Evolutionary conservation across 2,797 vertebrate genomes (phyloP).

Genomic region (Brachymystax lenok): DNA sequence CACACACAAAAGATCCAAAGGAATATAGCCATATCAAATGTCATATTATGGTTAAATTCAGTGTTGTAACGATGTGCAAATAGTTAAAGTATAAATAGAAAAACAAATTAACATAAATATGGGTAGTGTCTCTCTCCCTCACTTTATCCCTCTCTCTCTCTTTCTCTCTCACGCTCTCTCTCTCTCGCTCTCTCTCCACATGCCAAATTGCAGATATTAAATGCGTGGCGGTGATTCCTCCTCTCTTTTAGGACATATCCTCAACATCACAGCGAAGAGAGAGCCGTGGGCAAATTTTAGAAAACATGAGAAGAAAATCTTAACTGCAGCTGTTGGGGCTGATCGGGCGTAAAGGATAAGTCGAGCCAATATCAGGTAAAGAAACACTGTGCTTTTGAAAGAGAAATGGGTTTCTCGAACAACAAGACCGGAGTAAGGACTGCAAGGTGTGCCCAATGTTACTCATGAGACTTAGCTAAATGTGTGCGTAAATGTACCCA

Average conservation of each 20-base stretch:
- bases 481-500: conserved; percentile 52
- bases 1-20: too few species aligned
- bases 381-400: conserved; percentile 33
- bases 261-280: conserved; percentile 29
- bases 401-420: conserved; percentile 34
- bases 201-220: conserved; percentile 45
- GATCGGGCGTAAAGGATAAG: conserved; percentile 48
- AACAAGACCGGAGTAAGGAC: conserved; percentile 15
- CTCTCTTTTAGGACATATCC: conserved; percentile 39
- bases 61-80: too few species aligned
- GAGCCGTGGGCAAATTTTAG: conserved; percentile 52
- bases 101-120: too few species aligned
- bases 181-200: conserved; percentile 11
- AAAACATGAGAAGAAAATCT: conserved; percentile 28
- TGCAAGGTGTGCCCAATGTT: conserved; percentile 57
- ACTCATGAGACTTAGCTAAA: background rate
- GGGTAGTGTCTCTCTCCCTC: conserved; percentile 16
- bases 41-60: too few species aligned
- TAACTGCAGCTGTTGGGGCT: conserved; percentile 54
- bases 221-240: conserved; percentile 48
- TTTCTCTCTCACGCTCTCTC: conserved; percentile 7
- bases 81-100: too few species aligned
- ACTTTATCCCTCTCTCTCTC: conserved; percentile 20
- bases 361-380: conserved; percentile 56
- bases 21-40: too few species aligned